Conservation (phyloP, 1,140 invertebrate genomes). For the Lordiphosa collinella region DNA sequence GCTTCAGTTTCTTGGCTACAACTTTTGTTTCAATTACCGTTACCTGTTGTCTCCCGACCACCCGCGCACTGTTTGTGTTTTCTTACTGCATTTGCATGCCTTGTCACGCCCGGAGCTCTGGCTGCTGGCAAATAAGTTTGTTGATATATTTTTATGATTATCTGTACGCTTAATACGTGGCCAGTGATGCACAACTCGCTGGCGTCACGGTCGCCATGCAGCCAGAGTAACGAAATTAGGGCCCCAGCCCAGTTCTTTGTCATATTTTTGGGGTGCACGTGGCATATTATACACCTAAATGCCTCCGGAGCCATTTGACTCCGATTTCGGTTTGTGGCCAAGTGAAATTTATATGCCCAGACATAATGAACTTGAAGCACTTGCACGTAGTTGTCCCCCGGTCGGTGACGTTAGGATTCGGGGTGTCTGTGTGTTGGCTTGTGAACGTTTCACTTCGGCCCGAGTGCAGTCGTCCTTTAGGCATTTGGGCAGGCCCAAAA, state of each 20-base stretch:
- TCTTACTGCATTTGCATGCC: constrained; percentile 41
- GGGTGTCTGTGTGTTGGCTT: not conserved
- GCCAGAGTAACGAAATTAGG: not conserved
- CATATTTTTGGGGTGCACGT: constrained; percentile 20
- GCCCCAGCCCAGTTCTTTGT: not conserved
- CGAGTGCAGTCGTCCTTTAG: constrained; percentile 50
- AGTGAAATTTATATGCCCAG: constrained; percentile 74
- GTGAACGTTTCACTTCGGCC: constrained; percentile 51
- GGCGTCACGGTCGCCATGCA: too few relatives aligned
- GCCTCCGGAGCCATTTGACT: constrained; percentile 69
- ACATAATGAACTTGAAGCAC: constrained; percentile 72
- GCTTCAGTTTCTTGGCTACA: constrained; percentile 64
- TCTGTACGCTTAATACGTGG: constrained; percentile 50
- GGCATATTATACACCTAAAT: constrained; percentile 62
- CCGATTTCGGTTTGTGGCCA: constrained; percentile 73
- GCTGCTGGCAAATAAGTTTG: constrained; percentile 36
- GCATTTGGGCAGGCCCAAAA: constrained; percentile 15
- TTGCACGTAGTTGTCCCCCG: constrained; percentile 43
- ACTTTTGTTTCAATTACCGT: constrained; percentile 74
- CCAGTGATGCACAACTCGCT: constrained; percentile 32
- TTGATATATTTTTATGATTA: constrained; percentile 55
- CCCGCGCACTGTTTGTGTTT: not conserved
- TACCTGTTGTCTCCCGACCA: constrained; percentile 48
- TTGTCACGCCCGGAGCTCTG: constrained; percentile 28
- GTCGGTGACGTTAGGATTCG: not conserved